phyloP scores from a whole-genome alignment of 2,888 invertebrate genomes.

The Crepidodera aurea region DNA sequence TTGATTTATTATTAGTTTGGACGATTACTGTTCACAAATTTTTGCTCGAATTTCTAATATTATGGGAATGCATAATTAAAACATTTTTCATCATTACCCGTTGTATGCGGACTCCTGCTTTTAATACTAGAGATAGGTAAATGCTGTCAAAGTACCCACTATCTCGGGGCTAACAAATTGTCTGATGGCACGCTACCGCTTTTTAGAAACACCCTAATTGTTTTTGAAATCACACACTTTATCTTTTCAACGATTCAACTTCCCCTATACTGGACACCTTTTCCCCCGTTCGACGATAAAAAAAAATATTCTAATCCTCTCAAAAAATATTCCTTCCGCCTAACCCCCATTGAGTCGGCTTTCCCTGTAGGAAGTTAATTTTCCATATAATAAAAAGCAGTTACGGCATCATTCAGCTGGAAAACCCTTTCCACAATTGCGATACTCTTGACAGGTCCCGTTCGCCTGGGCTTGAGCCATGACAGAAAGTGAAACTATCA shows the following conservation, averaged over 20 bases:
- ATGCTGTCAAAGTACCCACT: conserved; percentile 36
- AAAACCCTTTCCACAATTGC: conserved; percentile 7
- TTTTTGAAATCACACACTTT: conserved; percentile 45
- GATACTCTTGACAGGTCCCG: conserved; percentile 16
- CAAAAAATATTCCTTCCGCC: too few species aligned
- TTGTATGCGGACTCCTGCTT: conserved; percentile 36
- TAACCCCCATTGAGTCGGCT: neutral
- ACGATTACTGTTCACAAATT: conserved; percentile 61
- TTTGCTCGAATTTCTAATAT: conserved; percentile 57
- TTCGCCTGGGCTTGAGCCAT: conserved; percentile 3
- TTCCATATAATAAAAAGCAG: conserved; percentile 5
- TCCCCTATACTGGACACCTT: neutral
- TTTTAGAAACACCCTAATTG: conserved; percentile 44
- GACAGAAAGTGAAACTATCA: conserved; percentile 27
- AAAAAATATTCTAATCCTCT: too few species aligned
- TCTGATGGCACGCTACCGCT: conserved; percentile 43
- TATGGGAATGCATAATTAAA: conserved; percentile 60
- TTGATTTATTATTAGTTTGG: conserved; percentile 62
- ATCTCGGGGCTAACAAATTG: conserved; percentile 44
- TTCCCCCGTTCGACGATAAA: too few species aligned
- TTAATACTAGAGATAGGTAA: conserved; percentile 42
- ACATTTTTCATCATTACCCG: conserved; percentile 59
- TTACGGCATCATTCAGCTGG: conserved; percentile 2
- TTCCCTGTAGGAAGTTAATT: neutral
- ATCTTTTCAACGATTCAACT: conserved; percentile 32